Conservation (phyloP, 1,140 invertebrate genomes). For the Augochlora pura region DNA sequence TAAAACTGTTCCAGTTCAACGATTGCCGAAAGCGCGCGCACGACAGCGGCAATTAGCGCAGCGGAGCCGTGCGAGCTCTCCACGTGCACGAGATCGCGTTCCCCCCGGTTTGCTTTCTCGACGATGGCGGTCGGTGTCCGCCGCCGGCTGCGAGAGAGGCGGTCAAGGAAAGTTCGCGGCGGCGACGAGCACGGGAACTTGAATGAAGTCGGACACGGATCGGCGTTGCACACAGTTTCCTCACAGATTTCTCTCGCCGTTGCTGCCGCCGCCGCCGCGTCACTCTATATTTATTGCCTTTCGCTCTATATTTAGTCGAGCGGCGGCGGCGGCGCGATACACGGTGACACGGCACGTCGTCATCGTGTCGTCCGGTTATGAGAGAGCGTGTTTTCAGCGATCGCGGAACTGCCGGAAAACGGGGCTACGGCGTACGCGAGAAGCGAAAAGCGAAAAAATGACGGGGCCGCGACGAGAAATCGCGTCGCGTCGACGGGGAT, state of each 20-base stretch:
- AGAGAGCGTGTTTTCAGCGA: neutral
- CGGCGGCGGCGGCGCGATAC: neutral
- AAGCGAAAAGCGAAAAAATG: neutral
- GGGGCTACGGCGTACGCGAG: too few species aligned
- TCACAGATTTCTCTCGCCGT: slow-evolving; percentile 32
- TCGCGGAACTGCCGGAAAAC: neutral
- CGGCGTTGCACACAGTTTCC: neutral
- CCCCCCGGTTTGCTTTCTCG: too few species aligned
- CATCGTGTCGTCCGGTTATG: neutral
- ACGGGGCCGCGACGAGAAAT: too few species aligned
- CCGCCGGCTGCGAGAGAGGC: too few species aligned
- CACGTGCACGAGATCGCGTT: too few species aligned
- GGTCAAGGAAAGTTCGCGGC: neutral
- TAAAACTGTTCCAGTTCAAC: too few species aligned
- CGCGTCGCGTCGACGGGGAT: neutral
- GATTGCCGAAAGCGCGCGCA: too few species aligned
- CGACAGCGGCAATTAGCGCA: too few species aligned
- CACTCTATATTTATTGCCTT: slow-evolving; percentile 30
- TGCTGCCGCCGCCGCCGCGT: too few species aligned
- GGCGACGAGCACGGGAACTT: neutral
- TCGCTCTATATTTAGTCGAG: slow-evolving; percentile 36
- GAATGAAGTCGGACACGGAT: slow-evolving; percentile 16
- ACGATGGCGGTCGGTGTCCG: too few species aligned
- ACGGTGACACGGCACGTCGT: neutral
- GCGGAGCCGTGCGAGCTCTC: too few species aligned